Evolutionary conservation across 2,888 invertebrate species (phyloP), one percentile per base, ranked within the genome.

Genomic region (Sepioteuthis lessoniana): DNA sequence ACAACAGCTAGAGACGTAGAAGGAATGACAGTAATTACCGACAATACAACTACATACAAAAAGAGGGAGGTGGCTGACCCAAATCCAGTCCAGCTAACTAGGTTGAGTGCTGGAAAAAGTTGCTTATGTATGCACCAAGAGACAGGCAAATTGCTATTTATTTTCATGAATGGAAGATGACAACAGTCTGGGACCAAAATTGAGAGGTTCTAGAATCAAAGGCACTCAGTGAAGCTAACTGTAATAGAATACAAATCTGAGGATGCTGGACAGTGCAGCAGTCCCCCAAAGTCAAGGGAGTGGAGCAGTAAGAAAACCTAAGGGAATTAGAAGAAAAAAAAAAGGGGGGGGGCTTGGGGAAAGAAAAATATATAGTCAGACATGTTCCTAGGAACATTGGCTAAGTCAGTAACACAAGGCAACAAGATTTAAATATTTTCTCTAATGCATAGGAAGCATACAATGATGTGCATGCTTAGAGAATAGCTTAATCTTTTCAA

Each of bases 1-100:
- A 76, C 76, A 76, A 76, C 76, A 76, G 76, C 76, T 76, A 76
- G 76, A 76, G 76, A 76, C 76, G 76, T 76, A 76, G 76, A 76
- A 76, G 76, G 76, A 76, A 76, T 76, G 76, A 76, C n/a, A 76
- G 76, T 76, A 76, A 76, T 76, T n/a, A 76, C n/a, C 76, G 76
- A 76, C 76, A n/a, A 76, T 55, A 55, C 55, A 55, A 55, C 55
- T 55, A 55, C 55, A 55, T 55, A 55, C 16, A 76, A n/a, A 76
- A 25, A n/a, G 25, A n/a, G 13, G 76, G 76, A 76, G 76, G 76
- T 76, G 76, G 76, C 76, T 76, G 76, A 76, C n/a, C 76, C n/a
- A 76, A 76, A 76, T 35, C 76, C 76, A 76, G 76, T 76, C 76
- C 76, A 76, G 76, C 76, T 76, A 76, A 76, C 76, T 55, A 55